Conservation (phyloP, 2,113 vertebrate species). For the Cynopterus brachyotis region DNA sequence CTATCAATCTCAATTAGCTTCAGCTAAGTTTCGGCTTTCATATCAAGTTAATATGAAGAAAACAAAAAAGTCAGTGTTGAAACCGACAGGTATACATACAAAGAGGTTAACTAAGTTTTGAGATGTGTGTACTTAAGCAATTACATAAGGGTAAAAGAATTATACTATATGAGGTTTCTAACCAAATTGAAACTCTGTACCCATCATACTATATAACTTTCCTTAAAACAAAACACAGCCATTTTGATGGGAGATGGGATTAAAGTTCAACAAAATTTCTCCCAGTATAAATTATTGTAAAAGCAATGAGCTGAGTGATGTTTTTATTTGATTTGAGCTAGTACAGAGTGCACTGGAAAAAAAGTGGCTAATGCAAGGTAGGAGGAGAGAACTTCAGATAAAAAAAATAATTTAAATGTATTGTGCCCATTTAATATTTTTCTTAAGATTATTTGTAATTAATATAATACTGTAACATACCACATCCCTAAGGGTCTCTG, state of each 20-base stretch:
- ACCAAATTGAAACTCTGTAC: no score
- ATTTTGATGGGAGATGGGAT: neutral
- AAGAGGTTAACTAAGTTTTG: neutral
- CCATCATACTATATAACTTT: no score
- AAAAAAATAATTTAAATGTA: slow-evolving; percentile 20
- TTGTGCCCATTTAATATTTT: neutral
- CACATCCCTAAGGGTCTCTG: neutral
- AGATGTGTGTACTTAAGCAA: neutral
- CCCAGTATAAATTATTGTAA: neutral
- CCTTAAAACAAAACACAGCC: neutral
- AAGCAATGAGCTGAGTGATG: neutral
- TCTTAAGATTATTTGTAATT: neutral
- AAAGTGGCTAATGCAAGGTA: neutral
- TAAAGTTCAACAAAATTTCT: neutral
- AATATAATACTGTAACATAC: neutral
- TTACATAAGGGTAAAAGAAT: neutral
- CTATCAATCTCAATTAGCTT: neutral
- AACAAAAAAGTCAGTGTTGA: neutral
- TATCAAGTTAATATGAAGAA: slow-evolving; percentile 1
- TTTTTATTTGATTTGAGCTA: neutral
- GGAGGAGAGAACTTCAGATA: neutral
- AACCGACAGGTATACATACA: neutral
- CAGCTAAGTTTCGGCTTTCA: neutral
- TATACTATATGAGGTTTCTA: neutral
- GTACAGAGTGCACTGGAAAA: neutral